Conservation (phyloP, 2,113 vertebrate genomes). For the Paradoxurus hermaphroditus region DNA sequence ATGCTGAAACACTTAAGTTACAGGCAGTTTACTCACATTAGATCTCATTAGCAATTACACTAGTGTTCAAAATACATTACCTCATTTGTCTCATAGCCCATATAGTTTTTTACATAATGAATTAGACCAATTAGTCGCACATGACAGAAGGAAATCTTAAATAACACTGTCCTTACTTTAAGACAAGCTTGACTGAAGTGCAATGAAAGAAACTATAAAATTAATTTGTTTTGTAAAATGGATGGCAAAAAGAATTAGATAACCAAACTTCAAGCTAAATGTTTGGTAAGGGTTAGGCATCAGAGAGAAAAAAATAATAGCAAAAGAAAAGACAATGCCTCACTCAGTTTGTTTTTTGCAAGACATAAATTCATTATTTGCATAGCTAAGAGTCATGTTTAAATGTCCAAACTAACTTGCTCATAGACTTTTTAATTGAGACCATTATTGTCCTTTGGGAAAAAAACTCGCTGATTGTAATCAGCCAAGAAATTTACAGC, state of each 20-base stretch:
- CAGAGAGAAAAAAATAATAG: background rate
- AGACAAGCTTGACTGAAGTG: slow-evolving; percentile 76
- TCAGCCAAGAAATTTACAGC: slow-evolving; percentile 52
- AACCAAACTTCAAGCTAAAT: slow-evolving; percentile 63
- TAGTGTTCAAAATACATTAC: slow-evolving; percentile 83
- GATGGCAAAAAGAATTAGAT: slow-evolving; percentile 54
- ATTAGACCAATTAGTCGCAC: slow-evolving; percentile 83
- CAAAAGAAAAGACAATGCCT: slow-evolving; percentile 5
- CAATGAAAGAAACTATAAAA: slow-evolving; percentile 70
- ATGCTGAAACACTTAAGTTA: slow-evolving; percentile 74
- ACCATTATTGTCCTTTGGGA: slow-evolving; percentile 48
- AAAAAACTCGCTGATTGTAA: slow-evolving; percentile 56
- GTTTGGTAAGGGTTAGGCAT: background rate
- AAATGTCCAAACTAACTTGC: slow-evolving; percentile 55
- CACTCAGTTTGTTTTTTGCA: slow-evolving; percentile 37
- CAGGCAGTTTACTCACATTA: slow-evolving; percentile 81
- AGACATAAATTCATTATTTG: slow-evolving; percentile 62
- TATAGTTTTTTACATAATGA: slow-evolving; percentile 81
- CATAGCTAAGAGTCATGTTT: slow-evolving; percentile 57
- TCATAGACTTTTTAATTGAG: slow-evolving; percentile 66
- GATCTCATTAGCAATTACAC: slow-evolving; percentile 81
- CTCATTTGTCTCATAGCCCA: slow-evolving; percentile 76
- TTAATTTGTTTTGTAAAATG: slow-evolving; percentile 69
- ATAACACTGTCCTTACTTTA: slow-evolving; percentile 80
- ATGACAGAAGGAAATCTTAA: slow-evolving; percentile 82